phyloP scores from a whole-genome alignment of 2,113 vertebrate species.

The Poicephalus meyeri region DNA sequence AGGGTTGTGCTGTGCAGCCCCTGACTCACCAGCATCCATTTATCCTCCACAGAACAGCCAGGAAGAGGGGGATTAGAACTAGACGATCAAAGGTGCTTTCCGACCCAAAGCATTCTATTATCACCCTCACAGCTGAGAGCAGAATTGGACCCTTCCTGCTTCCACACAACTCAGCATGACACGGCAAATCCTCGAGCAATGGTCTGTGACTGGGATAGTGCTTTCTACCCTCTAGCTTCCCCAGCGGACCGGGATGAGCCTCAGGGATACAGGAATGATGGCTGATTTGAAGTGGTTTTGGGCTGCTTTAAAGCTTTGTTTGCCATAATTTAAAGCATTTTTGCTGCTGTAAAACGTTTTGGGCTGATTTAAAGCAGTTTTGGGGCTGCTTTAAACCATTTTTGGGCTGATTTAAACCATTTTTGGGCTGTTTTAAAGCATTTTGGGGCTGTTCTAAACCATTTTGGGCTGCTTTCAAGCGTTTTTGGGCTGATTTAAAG shows the following conservation, averaged over 20 bases:
- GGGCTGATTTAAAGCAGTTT: too few relatives aligned
- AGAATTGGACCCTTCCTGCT: rapidly evolving
- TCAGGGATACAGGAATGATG: background rate
- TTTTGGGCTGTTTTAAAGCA: too few relatives aligned
- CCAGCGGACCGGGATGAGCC: too few relatives aligned
- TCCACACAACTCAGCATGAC: background rate
- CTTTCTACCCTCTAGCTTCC: background rate
- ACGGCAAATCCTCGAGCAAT: background rate
- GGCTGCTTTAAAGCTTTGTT: too few relatives aligned
- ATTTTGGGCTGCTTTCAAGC: too few relatives aligned
- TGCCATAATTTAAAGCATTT: too few relatives aligned
- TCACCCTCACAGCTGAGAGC: background rate
- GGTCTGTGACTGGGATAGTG: rapidly evolving
- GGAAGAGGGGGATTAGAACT: background rate
- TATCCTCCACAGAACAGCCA: background rate
- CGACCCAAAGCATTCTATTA: background rate
- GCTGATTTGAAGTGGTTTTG: too few relatives aligned
- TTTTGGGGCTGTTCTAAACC: too few relatives aligned
- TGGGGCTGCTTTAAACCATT: too few relatives aligned
- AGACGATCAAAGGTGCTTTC: background rate
- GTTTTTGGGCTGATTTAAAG: too few relatives aligned
- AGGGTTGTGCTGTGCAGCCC: rapidly evolving
- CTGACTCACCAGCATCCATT: rapidly evolving
- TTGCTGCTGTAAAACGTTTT: too few relatives aligned
- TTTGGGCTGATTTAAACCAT: too few relatives aligned